Evolutionary conservation across 1,140 invertebrate genomes (phyloP).

Genomic region (Phymorhynchus buccinoides): DNA sequence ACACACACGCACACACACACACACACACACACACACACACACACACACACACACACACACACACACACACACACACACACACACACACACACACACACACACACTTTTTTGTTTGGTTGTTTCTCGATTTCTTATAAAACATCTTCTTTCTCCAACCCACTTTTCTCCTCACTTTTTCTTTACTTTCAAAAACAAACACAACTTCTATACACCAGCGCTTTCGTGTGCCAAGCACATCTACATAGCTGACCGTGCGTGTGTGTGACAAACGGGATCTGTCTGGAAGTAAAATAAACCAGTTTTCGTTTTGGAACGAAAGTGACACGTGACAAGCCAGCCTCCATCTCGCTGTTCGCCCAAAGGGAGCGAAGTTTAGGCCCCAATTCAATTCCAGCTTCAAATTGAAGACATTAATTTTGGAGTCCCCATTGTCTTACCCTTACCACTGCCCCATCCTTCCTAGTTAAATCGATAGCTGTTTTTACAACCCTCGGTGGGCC

Average conservation of each 20-base stretch:
- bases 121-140: too few species aligned
- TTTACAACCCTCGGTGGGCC: background rate
- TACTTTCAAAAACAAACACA: too few species aligned
- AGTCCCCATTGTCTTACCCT: background rate
- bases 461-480: conserved; percentile 4
- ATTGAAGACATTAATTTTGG: conserved; percentile 12
- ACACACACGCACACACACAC: background rate
- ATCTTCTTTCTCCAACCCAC: too few species aligned
- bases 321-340: conserved; percentile 1
- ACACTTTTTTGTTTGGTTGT: too few species aligned
- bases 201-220: background rate
- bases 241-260: background rate
- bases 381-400: background rate
- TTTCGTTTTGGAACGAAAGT: conserved; percentile 7
- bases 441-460: too few species aligned
- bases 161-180: too few species aligned
- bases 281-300: background rate
- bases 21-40: background rate
- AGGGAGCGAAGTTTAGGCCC: conserved; percentile 1
- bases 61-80: too few species aligned
- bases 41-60: too few species aligned
- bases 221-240: conserved; percentile 2
- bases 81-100: too few species aligned
- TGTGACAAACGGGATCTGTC: conserved; percentile 1
- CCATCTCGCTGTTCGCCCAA: background rate